Evolutionary conservation across 1,140 invertebrate species (phyloP), one percentile per base, ranked within the genome.

Genomic region (Campoletis sonorensis): DNA sequence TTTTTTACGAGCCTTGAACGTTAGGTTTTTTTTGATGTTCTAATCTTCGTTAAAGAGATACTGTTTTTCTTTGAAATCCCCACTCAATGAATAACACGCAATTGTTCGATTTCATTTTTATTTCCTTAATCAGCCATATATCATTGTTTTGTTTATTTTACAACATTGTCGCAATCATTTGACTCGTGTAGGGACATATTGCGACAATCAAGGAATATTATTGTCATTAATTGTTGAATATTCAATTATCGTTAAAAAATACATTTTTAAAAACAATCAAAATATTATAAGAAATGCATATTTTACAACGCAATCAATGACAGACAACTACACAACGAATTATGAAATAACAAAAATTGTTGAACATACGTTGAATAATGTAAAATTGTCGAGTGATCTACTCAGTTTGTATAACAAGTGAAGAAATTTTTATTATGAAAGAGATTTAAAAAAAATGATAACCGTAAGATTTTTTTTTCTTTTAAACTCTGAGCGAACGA

Each of bases 401-500:
- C 18, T 54, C 49, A n/a, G 18, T 54, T 54, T n/a, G 49, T 54
- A n/a, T 16, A 15, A 54, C 49, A 13, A 54, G 3, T 54, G 15
- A 54, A 3, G 49, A 54, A 13, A 54, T 4, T 4, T n/a, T 21
- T 58, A n/a, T 23, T 21, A 58, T 58, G 54, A 23, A 78, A 79
- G 27, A 68, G 37, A 45, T 68, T 30, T 49, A 13, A 45, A 71
- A 11, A 26, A 23, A 67, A 67, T 67, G 13, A 67, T 67, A 67
- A n/a, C 13, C 13, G 10, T 67, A 67, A 27, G 23, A 11, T 26
- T 67, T 23, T 26, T 37, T 67, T 33, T 33, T 33, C 11, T 49
- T 72, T 68, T 37, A 27, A 40, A 21, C 68, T 84, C 83, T 84
- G 16, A 84, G 83, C 83, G 73, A 10, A 72, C 68, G 58, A n/a